A percentile compares a stretch with the other conserved stretches of the same genome.
phyloP scores from a whole-genome alignment of 2,797 vertebrate species.

The Coccyzus lansbergi region DNA sequence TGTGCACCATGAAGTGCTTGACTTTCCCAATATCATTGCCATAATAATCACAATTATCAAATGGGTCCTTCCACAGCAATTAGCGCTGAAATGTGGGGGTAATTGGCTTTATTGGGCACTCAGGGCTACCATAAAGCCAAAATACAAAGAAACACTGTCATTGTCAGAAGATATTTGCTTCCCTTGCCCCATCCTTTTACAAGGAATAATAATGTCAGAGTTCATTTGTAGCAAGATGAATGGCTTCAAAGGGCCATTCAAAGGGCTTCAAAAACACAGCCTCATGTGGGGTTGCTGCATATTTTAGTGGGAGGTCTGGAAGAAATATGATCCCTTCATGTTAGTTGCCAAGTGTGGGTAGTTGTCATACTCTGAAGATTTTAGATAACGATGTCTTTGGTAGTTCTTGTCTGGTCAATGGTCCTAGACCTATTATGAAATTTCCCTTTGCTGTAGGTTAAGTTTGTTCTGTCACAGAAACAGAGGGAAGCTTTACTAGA shows the following conservation, averaged over 20 bases:
- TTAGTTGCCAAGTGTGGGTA: neutral
- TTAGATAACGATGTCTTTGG: neutral
- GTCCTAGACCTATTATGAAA: neutral
- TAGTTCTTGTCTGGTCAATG: neutral
- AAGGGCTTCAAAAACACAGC: neutral
- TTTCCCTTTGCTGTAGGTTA: neutral
- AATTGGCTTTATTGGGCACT: neutral
- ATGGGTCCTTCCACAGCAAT: neutral
- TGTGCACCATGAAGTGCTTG: neutral
- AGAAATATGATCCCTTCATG: neutral
- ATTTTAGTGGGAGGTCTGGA: constrained; percentile 10
- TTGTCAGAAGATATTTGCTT: neutral
- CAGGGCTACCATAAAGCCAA: neutral
- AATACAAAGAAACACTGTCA: neutral
- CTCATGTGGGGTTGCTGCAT: neutral
- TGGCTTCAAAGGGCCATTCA: constrained; percentile 22
- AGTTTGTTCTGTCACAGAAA: neutral
- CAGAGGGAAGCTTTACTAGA: neutral
- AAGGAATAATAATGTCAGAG: neutral
- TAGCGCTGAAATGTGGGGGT: neutral
- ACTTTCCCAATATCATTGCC: neutral
- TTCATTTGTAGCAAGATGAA: neutral
- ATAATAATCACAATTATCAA: neutral
- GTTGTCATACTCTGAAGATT: neutral
- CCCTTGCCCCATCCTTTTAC: neutral